Conservation (phyloP, 2,888 invertebrate genomes). For the Aphodius granarius region DNA sequence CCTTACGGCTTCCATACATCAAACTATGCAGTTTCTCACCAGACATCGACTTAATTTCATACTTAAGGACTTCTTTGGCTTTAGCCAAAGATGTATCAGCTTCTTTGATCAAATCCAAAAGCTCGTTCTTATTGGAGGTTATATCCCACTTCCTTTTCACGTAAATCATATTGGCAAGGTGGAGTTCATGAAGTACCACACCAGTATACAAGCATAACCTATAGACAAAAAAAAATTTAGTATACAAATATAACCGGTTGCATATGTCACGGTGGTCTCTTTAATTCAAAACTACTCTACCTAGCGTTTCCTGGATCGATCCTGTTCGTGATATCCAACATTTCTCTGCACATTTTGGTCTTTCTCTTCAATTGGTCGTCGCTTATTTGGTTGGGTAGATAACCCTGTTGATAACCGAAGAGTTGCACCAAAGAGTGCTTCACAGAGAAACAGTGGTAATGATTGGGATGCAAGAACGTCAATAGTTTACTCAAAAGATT, state of each 20-base stretch:
- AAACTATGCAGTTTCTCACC: conserved; percentile 59
- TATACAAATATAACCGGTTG: neutral
- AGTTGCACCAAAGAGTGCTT: conserved; percentile 82
- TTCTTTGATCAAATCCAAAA: conserved; percentile 54
- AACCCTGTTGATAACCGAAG: conserved; percentile 70
- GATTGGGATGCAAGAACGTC: conserved; percentile 79
- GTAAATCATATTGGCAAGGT: conserved; percentile 59
- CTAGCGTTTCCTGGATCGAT: conserved; percentile 76
- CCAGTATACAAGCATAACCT: conserved; percentile 73
- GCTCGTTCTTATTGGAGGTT: conserved; percentile 50
- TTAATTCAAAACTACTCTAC: conserved; percentile 33
- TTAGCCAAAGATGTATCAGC: conserved; percentile 54
- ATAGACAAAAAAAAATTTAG: conserved; percentile 27
- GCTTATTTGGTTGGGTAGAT: conserved; percentile 57
- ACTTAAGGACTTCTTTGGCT: conserved; percentile 55
- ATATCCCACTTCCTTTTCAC: conserved; percentile 53
- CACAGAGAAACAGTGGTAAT: conserved; percentile 80
- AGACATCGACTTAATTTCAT: conserved; percentile 59
- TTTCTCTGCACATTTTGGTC: conserved; percentile 66
- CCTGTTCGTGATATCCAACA: conserved; percentile 63
- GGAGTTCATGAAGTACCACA: conserved; percentile 76
- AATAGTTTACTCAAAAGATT: conserved; percentile 68
- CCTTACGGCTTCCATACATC: conserved; percentile 55
- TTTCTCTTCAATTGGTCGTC: conserved; percentile 67
- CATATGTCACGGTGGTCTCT: too few species aligned